phyloP scores from a whole-genome alignment of 2,888 invertebrate species.

The Gastrophysa polygoni region DNA sequence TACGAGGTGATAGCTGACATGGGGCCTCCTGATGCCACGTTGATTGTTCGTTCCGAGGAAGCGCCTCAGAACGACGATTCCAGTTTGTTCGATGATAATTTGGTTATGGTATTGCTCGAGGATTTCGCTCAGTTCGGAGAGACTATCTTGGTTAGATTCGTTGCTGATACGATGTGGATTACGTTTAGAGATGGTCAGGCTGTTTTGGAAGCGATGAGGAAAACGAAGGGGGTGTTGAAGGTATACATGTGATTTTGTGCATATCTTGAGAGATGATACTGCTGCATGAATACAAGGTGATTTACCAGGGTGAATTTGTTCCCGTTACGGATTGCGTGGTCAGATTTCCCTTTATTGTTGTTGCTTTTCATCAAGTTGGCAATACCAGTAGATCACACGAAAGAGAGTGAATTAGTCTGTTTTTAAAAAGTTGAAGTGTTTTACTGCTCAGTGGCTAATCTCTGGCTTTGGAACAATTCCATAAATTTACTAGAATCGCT shows the following conservation, averaged over 20 bases:
- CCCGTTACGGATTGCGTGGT: no score
- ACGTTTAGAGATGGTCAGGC: slow-evolving; percentile 90
- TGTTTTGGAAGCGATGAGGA: slow-evolving; percentile 72
- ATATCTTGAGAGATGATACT: no score
- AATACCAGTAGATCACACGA: not conserved
- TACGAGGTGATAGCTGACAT: slow-evolving; percentile 79
- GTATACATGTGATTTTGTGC: no score
- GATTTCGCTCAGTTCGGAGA: slow-evolving; percentile 86
- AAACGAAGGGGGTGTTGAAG: slow-evolving; percentile 43
- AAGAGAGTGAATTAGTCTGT: not conserved
- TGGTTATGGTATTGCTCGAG: slow-evolving; percentile 79
- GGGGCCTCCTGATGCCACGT: slow-evolving; percentile 95
- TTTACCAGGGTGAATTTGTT: no score
- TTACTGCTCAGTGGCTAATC: no score
- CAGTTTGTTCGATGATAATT: slow-evolving; percentile 77
- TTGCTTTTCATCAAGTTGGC: no score
- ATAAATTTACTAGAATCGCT: no score
- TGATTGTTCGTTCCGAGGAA: slow-evolving; percentile 69
- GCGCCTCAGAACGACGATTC: slow-evolving; percentile 53
- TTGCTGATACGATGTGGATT: slow-evolving; percentile 88
- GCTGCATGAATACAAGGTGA: no score
- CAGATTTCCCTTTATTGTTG: no score
- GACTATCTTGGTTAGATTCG: slow-evolving; percentile 88
- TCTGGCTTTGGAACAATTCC: no score
- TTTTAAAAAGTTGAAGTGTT: no score